These are phyloP conservation scores for Hylyphantes graminicola DNA, from an alignment of 1,140 invertebrate genomes.

Conservation along the genomic window DNA sequence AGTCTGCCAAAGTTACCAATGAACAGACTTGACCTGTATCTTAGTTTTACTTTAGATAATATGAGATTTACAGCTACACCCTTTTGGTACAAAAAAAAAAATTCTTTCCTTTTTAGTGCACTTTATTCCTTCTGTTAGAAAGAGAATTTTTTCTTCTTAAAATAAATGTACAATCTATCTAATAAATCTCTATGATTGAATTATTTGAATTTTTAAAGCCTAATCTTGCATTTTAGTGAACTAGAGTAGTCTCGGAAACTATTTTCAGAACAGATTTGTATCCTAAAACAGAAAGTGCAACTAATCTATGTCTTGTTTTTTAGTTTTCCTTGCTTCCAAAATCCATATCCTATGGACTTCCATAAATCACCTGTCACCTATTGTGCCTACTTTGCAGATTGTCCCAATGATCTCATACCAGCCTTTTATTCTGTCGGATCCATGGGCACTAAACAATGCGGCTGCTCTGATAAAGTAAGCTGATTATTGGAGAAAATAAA, in stretches of 20 bases:
- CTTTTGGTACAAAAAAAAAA: too few species aligned
- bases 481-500: not conserved
- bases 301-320: not conserved
- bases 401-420: slow-evolving; percentile 95
- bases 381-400: slow-evolving; percentile 96
- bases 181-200: not conserved
- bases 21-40: too few species aligned
- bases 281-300: not conserved
- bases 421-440: slow-evolving; percentile 91
- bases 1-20: too few species aligned
- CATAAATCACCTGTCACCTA: slow-evolving; percentile 97
- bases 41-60: too few species aligned
- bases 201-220: too few species aligned
- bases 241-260: too few species aligned
- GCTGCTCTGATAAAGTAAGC: slow-evolving; percentile 60
- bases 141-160: not conserved
- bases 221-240: too few species aligned
- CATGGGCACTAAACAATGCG: slow-evolving; percentile 69
- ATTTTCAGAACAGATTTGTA: too few species aligned
- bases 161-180: not conserved
- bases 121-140: too few species aligned
- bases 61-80: too few species aligned
- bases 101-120: too few species aligned
- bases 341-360: slow-evolving; percentile 99
- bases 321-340: slow-evolving; percentile 96